Evolutionary conservation across 1,140 invertebrate species (phyloP).

Genomic region (Drosophila melanogaster): Release_6_plus_ISO1_MT NC_004354.4:20727001-20727500

Average conservation of each 20-base stretch:
- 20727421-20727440: slow-evolving; percentile 59
- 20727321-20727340: slow-evolving; percentile 11
- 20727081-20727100: no score
- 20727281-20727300: slow-evolving; percentile 31
- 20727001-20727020: not conserved
- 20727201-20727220: slow-evolving; percentile 82
- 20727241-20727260: slow-evolving; percentile 54
- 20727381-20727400: slow-evolving; percentile 71
- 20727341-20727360: slow-evolving; percentile 18
- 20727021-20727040: no score
- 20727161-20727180: slow-evolving; percentile 37
- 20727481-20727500: not conserved
- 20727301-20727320: slow-evolving; percentile 26
- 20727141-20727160: slow-evolving; percentile 17
- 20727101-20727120: no score
- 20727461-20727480: slow-evolving; percentile 14
- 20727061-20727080: no score
- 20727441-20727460: slow-evolving; percentile 48
- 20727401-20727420: slow-evolving; percentile 66
- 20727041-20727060: no score
- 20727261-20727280: slow-evolving; percentile 47
- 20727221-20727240: slow-evolving; percentile 83
- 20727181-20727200: slow-evolving; percentile 62
- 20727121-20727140: not conserved
- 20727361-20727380: slow-evolving; percentile 41